Evolutionary conservation across 1,140 invertebrate genomes (phyloP).

Genomic region (Drosophila chauvacae): DNA sequence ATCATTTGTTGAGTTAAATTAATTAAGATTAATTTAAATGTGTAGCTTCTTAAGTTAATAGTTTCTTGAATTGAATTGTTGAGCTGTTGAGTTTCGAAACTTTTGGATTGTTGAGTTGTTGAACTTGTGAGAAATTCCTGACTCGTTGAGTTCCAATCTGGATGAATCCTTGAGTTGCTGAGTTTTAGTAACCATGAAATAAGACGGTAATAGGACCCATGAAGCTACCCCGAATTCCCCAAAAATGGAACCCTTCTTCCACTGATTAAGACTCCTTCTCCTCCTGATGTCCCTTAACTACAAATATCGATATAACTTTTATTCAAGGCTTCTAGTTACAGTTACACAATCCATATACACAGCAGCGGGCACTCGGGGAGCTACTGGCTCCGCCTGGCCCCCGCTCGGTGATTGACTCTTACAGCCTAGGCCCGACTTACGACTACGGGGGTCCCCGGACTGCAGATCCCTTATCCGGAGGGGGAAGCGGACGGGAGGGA

Average conservation of each 20-base stretch:
- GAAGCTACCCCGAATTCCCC: no score
- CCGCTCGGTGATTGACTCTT: constrained; percentile 63
- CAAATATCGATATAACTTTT: constrained; percentile 29
- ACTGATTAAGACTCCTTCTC: no score
- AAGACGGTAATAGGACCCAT: no score
- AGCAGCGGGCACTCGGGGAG: not conserved
- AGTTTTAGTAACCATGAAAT: no score
- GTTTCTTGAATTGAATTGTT: not conserved
- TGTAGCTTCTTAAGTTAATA: not conserved
- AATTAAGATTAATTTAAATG: no score
- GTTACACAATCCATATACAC: constrained; percentile 16
- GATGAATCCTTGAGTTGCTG: not conserved
- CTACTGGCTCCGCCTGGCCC: not conserved
- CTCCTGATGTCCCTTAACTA: constrained; percentile 13
- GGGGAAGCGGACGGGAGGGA: no score
- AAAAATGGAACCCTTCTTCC: not conserved
- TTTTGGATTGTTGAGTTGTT: not conserved
- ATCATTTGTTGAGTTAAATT: not conserved
- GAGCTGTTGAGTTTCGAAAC: not conserved
- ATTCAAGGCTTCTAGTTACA: constrained; percentile 36
- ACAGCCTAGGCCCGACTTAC: constrained; percentile 60
- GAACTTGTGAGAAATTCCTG: not conserved
- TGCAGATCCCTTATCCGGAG: constrained; percentile 1
- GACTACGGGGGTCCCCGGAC: constrained; percentile 18
- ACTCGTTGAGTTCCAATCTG: not conserved